Conservation (phyloP, 2,797 vertebrate genomes). For the Ciconia nigra region DNA sequence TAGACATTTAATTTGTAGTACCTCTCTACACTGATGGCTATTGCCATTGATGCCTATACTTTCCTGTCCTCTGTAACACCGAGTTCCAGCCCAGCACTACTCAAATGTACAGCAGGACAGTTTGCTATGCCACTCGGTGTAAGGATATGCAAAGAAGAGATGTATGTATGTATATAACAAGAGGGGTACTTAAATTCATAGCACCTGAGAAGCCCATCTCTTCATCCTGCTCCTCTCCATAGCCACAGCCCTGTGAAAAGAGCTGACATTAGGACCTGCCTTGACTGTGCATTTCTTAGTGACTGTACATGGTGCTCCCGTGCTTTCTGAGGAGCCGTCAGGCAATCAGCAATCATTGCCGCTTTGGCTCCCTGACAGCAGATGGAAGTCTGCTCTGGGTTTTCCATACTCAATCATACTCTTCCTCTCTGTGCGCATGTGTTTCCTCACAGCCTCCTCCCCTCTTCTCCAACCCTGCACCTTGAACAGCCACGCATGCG, state of each 20-base stretch:
- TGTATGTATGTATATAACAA: rapidly evolving
- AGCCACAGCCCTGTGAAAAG: background rate
- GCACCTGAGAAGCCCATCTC: background rate
- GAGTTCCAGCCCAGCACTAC: background rate
- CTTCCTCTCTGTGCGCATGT: background rate
- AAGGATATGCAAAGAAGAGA: background rate
- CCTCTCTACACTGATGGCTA: background rate
- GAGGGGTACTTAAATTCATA: background rate
- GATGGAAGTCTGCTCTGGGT: background rate
- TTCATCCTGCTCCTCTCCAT: background rate
- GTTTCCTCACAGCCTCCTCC: background rate
- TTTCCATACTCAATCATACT: background rate
- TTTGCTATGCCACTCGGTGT: rapidly evolving
- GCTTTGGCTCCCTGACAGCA: background rate
- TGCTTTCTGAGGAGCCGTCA: background rate
- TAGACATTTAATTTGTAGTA: background rate
- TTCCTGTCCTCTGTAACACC: no score
- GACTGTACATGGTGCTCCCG: rapidly evolving
- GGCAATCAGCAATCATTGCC: background rate
- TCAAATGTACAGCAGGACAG: background rate
- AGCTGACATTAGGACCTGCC: background rate
- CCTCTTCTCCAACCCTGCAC: rapidly evolving
- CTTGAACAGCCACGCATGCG: background rate
- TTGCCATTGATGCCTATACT: background rate
- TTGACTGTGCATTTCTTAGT: background rate